Conservation (phyloP, 2,113 vertebrate species). For the Centropus unirufus region DNA sequence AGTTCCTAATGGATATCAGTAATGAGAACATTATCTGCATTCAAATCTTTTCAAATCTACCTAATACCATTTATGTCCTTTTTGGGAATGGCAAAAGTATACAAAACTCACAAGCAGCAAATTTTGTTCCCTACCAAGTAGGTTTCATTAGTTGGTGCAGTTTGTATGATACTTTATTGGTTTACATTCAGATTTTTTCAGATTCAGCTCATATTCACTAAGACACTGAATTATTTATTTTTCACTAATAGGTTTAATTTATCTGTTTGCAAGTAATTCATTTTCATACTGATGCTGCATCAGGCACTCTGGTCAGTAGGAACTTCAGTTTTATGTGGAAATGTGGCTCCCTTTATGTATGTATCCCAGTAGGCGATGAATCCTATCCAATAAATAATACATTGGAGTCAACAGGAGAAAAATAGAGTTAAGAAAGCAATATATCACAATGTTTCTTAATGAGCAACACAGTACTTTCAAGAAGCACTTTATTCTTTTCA, state of each 20-base stretch:
- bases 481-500: not conserved
- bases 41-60: not conserved
- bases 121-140: not conserved
- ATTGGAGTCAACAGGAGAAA: not conserved
- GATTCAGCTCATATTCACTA: not conserved
- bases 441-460: not conserved
- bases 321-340: not conserved
- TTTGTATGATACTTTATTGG: not conserved
- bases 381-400: not conserved
- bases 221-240: not conserved
- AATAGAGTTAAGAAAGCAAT: constrained; percentile 5
- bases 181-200: no score
- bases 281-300: not conserved
- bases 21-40: not conserved
- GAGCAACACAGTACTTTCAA: not conserved
- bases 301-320: not conserved
- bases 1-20: not conserved
- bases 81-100: not conserved
- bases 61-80: not conserved
- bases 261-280: not conserved
- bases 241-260: not conserved
- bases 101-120: not conserved
- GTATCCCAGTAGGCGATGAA: not conserved
- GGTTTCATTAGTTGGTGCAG: not conserved
- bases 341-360: not conserved